phyloP scores from a whole-genome alignment of 2,888 invertebrate genomes.

The Erpobdella octoculata region DNA sequence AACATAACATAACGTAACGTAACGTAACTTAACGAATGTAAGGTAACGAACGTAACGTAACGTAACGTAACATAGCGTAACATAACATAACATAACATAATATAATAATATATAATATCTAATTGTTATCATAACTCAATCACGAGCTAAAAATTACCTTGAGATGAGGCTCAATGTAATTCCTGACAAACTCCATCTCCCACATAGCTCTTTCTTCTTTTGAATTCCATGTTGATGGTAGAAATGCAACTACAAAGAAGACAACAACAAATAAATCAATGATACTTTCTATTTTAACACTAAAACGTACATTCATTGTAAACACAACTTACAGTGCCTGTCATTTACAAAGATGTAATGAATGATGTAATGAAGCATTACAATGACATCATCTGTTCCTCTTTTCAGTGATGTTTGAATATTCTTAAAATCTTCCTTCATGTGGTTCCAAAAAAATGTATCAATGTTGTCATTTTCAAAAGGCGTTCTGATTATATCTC shows the following conservation, averaged over 20 bases:
- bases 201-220: background rate
- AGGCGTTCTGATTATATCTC: background rate
- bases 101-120: too few relatives aligned
- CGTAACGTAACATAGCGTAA: too few relatives aligned
- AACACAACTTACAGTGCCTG: too few relatives aligned
- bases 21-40: too few relatives aligned
- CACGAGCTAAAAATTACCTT: too few relatives aligned
- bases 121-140: too few relatives aligned
- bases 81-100: too few relatives aligned
- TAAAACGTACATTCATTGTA: background rate
- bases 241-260: background rate
- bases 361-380: constrained; percentile 39
- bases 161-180: background rate
- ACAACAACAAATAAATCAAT: background rate
- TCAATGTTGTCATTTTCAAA: background rate
- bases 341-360: background rate
- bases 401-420: background rate
- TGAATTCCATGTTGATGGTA: background rate
- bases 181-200: background rate
- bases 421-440: background rate
- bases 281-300: background rate
- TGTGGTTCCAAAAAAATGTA: background rate
- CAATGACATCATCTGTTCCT: constrained; percentile 40
- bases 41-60: too few relatives aligned
- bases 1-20: too few relatives aligned